phyloP scores from a whole-genome alignment of 2,888 invertebrate species.

The Pedicia rivosa region DNA sequence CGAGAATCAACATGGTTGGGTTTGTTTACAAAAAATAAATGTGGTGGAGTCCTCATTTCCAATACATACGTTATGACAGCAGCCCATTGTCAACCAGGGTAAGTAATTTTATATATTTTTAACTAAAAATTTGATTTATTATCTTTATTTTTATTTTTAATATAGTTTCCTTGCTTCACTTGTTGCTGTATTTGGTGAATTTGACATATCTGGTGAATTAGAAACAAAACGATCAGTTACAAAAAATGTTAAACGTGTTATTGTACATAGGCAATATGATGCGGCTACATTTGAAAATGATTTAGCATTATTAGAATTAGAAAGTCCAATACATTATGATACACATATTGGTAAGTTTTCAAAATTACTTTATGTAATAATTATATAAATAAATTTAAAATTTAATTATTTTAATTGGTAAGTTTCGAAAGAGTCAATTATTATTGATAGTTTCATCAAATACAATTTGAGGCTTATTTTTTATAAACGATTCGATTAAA shows the following conservation, averaged over 20 bases:
- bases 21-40: constrained; percentile 87
- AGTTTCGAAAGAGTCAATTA: neutral
- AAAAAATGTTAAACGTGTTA: constrained; percentile 70
- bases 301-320: constrained; percentile 71
- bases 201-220: constrained; percentile 72
- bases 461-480: too few relatives aligned
- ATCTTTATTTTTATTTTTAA: neutral
- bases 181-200: constrained; percentile 82
- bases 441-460: too few relatives aligned
- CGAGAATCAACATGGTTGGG: constrained; percentile 88
- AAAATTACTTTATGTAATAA: neutral
- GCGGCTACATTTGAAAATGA: constrained; percentile 87
- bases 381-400: too few relatives aligned
- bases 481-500: too few relatives aligned
- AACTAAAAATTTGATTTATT: constrained; percentile 1
- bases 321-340: constrained; percentile 66
- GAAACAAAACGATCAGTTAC: constrained; percentile 63
- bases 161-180: constrained; percentile 66
- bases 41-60: constrained; percentile 85
- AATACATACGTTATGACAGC: constrained; percentile 78
- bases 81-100: constrained; percentile 92
- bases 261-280: constrained; percentile 78
- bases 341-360: constrained; percentile 54
- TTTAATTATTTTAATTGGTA: neutral
- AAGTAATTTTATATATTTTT: constrained; percentile 18